Base-by-base conservation (phyloP, 1,140 invertebrate species). In the Papilio dardanus region DNA sequence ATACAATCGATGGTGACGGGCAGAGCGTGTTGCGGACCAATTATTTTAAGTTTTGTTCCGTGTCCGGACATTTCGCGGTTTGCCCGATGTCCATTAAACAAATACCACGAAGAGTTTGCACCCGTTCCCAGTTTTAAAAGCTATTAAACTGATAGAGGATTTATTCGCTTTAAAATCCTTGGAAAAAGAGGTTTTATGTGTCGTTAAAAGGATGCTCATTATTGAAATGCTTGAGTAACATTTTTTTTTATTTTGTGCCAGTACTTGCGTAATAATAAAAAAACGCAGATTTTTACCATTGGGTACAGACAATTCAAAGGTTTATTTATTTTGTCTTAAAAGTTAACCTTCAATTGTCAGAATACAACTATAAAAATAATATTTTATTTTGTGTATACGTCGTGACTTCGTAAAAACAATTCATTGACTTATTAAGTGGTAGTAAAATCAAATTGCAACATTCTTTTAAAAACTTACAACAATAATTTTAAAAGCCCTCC, bases 21-120 rank as follows among this genome's bases (percentile, higher is more conserved):
- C 74, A 75, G 79, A 85, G 79, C 84, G 88, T 87, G 87, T 84
- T 83, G 81, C 81, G 87, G 79, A 85, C 83, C 89, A 92, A 92
- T 92, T 92, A 92, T 91, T 92, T 92, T 92, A 92, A 92, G 90
- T 92, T 92, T 92, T 82, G 89, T 92, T 92, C 84, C 90, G 84
- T 92, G 91, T 92, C 86, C 88, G 85, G 80, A 78, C 87, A 87
- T 87, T 89, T 85, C 87, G 90, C 88, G 90, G 90, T 89, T 89
- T 86, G 80, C 79, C 84, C 84, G 80, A n/a, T 84, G 86, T 85
- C 88, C 87, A 90, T 89, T 89, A 89, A 88, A 87, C 84, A 80
- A 85, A 86, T 80, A 76, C 82, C 69, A 50, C 31, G 76, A 73
- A 66, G 76, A 79, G 76, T 81, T 81, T 78, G 81, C 79, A 76